phyloP scores from a whole-genome alignment of 2,888 invertebrate species.

The Imbricaverruca yamaguchii region DNA sequence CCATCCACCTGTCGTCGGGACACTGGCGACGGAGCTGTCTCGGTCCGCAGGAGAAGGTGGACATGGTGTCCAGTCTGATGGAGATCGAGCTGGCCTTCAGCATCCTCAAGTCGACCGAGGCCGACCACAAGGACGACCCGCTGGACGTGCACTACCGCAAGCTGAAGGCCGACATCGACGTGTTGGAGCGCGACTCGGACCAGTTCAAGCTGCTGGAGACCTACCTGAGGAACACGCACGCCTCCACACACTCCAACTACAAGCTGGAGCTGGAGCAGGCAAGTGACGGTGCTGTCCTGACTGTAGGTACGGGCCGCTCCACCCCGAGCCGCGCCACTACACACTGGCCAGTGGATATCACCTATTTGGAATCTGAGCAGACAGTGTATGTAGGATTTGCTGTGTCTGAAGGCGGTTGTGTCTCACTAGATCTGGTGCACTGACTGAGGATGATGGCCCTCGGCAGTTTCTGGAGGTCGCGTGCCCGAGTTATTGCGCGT shows the following conservation, averaged over 20 bases:
- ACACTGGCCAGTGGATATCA: no score
- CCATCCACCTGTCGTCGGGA: no score
- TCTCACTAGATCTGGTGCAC: no score
- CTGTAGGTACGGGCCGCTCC: neutral
- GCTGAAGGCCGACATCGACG: slow-evolving; percentile 69
- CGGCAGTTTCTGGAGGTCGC: no score
- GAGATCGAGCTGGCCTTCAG: slow-evolving; percentile 95
- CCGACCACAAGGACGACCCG: slow-evolving; percentile 50
- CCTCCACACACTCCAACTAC: slow-evolving; percentile 72
- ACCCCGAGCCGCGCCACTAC: no score
- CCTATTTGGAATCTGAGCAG: no score
- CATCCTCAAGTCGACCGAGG: slow-evolving; percentile 59
- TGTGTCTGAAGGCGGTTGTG: no score
- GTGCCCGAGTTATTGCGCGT: no score
- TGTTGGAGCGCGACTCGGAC: slow-evolving; percentile 34
- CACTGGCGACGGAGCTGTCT: no score
- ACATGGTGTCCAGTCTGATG: slow-evolving; percentile 84
- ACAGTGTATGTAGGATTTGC: no score
- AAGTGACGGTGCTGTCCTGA: neutral
- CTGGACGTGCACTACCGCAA: slow-evolving; percentile 81
- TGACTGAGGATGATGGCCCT: no score
- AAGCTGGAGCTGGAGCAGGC: slow-evolving; percentile 59
- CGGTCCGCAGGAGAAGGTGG: slow-evolving; percentile 53
- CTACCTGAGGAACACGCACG: slow-evolving; percentile 88
- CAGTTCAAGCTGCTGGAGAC: slow-evolving; percentile 51